Evolutionary conservation across 2,797 vertebrate species (phyloP), one percentile per base, ranked within the genome.

Genomic region (Hephaestus fuliginosus): DNA sequence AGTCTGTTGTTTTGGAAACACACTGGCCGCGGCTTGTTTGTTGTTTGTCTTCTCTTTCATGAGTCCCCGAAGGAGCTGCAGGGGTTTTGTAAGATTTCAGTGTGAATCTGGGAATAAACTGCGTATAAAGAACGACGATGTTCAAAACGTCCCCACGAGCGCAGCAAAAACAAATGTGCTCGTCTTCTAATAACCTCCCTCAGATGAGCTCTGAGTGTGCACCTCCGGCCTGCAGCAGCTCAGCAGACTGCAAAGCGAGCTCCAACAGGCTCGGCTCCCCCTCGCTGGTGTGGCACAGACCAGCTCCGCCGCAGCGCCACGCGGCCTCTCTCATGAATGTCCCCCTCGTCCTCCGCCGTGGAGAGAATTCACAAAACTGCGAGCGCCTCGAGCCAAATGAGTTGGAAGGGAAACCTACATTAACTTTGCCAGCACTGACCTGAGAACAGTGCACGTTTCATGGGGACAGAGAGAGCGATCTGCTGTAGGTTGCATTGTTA

Each of bases 401-500:
- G 83, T 43, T 86, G 81, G 80, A 87, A 70, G 81, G 55, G n/a
- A 85, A 80, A 55, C 61, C 74, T 53, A 48, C 84, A 15, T 63
- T 49, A 67, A 79, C 69, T 82, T 65, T 39, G 79, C 81, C 82
- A 83, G 30, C 0, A 7, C 64, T 64, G 86, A 92, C 78, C 85
- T 68, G 84, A 81, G 76, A 83, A 81, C 81, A 82, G 76, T 67
- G 61, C 12, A 12, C 49, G 15, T 44, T 81, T 81, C 64, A 82
- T 28, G 49, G 61, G 61, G 71, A 71, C 65, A 33, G 56, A 74
- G 69, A 62, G 52, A 76, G 69, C 72, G 67, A 72, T 74, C 77
- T 74, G 81, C 36, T 56, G 77, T 76, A 71, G 83, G 86, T 33
- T 77, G 82, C 56, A 85, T 88, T 88, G 82, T 83, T 80, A 20